A percentile compares a stretch with the other conserved stretches of the same genome.
Conservation (phyloP, 1,140 invertebrate species). For the Brachionus rubens region DNA sequence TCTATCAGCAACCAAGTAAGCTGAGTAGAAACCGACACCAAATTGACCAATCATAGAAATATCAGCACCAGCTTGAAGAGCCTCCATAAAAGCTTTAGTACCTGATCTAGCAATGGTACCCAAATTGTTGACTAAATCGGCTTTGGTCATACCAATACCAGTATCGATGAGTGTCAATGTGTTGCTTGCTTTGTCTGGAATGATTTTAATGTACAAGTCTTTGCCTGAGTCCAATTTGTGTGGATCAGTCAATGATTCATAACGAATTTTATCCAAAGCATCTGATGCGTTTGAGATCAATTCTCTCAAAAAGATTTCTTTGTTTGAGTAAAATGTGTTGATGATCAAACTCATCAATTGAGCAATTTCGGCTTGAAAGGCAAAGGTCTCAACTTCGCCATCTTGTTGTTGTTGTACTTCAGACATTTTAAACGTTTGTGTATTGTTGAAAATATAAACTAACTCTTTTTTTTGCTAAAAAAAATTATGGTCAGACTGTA, state of each 20-base stretch:
- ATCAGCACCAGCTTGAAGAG: constrained; percentile 82
- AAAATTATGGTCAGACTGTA: too few relatives aligned
- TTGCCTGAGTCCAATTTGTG: constrained; percentile 78
- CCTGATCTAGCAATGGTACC: constrained; percentile 93
- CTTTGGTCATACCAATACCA: constrained; percentile 89
- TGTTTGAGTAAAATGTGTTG: constrained; percentile 99
- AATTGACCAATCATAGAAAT: constrained; percentile 97
- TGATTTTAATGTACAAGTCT: constrained; percentile 83
- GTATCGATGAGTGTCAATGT: constrained; percentile 87
- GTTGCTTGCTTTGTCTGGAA: constrained; percentile 81
- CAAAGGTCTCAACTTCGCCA: constrained; percentile 62
- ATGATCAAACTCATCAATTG: constrained; percentile 93
- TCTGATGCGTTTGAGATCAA: constrained; percentile 85
- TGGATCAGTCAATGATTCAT: constrained; percentile 85
- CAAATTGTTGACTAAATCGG: constrained; percentile 88
- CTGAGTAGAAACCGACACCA: constrained; percentile 96
- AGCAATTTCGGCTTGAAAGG: constrained; percentile 91
- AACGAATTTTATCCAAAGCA: constrained; percentile 70
- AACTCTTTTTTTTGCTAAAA: too few relatives aligned
- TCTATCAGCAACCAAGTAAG: constrained; percentile 89
- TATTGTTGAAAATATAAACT: too few relatives aligned
- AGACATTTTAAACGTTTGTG: too few relatives aligned
- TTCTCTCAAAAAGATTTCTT: constrained; percentile 98
- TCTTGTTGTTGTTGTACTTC: constrained; percentile 32
- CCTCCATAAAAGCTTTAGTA: constrained; percentile 94